Evolutionary conservation across 2,113 vertebrate species (phyloP), one percentile per base, ranked within the genome.

Genomic region (Xyrauchen texanus): DNA sequence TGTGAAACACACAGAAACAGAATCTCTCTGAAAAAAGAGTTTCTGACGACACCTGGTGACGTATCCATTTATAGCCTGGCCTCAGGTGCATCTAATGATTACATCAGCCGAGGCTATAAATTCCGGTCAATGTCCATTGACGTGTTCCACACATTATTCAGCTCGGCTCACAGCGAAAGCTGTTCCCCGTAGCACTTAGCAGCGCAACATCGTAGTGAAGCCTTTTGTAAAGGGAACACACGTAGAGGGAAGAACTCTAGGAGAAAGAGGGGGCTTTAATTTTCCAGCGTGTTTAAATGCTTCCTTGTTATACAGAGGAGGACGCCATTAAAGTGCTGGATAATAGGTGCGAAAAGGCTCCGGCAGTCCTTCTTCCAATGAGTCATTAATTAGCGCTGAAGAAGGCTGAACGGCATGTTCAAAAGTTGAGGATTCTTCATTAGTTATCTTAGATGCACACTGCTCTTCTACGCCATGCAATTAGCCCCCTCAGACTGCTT

Each of bases 341-440:
- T 89, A 89, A 92, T 88, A 87, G 88, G 88, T 84, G 87, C 82
- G 82, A 88, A 85, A 81, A 82, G 80, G 68, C 81, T 64, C 76
- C 76, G 72, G 83, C 78, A 68, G 77, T 82, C 51, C 85, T 83
- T 86, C 84, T 75, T 81, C 83, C 88, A 78, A 91, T 82, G 81
- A 89, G 87, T 87, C 85, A 88, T 89, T 93, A 91, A 92, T 92
- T 91, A 91, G 83, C 67, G 77, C 85, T 90, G 85, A 91, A 88
- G 87, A 83, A 90, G 89, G 88, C 66, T 91, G 90, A 91, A 87
- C 80, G 79, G 83, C 84, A 71, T 88, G 87, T 89, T 90, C 87
- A 87, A 84, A 88, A 87, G 87, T 84, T 75, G 73, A 89, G 82
- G 83, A 86, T 89, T 91, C 88, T 91, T 91, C 88, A 91, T 92